Conservation (phyloP, 2,797 vertebrate species). For the Rhadinocentrus ornatus region DNA sequence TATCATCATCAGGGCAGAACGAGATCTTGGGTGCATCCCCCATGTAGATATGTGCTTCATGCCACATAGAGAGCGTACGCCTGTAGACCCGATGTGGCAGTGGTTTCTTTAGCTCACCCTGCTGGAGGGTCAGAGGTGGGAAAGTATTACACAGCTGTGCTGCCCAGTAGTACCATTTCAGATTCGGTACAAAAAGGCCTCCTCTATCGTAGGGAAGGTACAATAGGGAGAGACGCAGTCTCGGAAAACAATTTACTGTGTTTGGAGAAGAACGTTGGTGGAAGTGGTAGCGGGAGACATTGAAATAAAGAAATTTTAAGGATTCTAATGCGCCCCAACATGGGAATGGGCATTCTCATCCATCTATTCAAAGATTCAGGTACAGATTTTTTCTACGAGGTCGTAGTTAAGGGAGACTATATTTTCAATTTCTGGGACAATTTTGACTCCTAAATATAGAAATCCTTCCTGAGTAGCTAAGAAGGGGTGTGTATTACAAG, state of each 20-base stretch:
- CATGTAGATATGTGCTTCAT: no score
- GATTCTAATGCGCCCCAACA: no score
- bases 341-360: no score
- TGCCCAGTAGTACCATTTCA: constrained; percentile 1
- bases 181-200: background rate
- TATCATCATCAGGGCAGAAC: no score
- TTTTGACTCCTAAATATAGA: constrained; percentile 4
- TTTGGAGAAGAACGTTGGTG: background rate
- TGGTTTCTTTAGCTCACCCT: no score
- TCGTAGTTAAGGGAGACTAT: constrained; percentile 14
- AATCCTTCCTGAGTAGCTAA: background rate
- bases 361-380: no score
- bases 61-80: no score
- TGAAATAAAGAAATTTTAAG: background rate
- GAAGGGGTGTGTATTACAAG: background rate
- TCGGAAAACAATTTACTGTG: constrained; percentile 14
- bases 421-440: background rate
- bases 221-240: background rate
- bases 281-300: background rate
- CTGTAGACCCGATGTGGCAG: no score
- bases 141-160: background rate
- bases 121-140: no score
- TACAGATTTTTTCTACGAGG: background rate
- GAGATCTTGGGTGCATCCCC: no score
- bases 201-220: background rate